Evolutionary conservation across 2,797 vertebrate species (phyloP), one percentile per base, ranked within the genome.

Genomic region (Oceanodroma leucorhoa): DNA sequence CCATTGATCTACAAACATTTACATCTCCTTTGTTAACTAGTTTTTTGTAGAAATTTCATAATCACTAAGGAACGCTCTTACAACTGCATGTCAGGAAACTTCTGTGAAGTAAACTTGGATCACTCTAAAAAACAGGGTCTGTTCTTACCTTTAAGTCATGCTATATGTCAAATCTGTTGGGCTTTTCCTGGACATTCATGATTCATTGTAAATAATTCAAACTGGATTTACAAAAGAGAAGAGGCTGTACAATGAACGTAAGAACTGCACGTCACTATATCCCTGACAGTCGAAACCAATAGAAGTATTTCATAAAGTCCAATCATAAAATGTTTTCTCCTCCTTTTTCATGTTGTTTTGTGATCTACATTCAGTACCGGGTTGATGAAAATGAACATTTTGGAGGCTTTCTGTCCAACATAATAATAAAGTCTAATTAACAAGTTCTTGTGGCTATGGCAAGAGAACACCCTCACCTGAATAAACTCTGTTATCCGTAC

Each of bases 1-100:
- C 98, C 87, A 97, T 82, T 97, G 97, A 98, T 97, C 95, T 94
- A 96, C 96, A 97, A 98, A 97, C 97, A 98, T 98, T 98, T 98
- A 98, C 98, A 98, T 98, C 97, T 97, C 96, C 84, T 98, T 98
- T 98, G 98, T 98, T 94, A 97, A 96, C 84, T 78, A 88, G 96
- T 96, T 97, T 98, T 97, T 97, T 97, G 97, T 83, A 95, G 98
- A 97, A 97, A 97, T 97, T 97, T 98, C 94, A 94, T 96, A 95
- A 97, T 96, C 97, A 72, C 94, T 90, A 87, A 95, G 92, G 77
- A 97, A 95, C 54, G 48, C 94, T 95, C 90, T 97, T 96, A 92
- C 81, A 92, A 96, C 45, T 83, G 89, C 91, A 90, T 72, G 87
- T 95, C 91, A 72, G 97, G 95, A 97, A 97, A 96, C 75, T 82